Evolutionary conservation across 2,113 vertebrate species (phyloP), one percentile per base, ranked within the genome.

Genomic region (Isichthys henryi): DNA sequence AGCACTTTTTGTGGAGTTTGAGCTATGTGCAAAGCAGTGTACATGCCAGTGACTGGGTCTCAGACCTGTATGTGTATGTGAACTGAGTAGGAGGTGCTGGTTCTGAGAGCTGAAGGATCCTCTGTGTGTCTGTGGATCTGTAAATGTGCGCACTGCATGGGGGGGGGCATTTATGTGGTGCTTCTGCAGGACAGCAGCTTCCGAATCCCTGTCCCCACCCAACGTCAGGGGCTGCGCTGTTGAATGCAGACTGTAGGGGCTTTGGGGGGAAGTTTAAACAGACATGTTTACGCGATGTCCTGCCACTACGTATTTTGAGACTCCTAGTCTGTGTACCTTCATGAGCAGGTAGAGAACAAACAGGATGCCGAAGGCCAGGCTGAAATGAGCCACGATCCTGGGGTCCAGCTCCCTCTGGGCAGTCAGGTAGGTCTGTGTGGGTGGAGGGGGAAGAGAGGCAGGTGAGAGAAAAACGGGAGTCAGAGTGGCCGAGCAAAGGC

Each of bases 261-360:
- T 1, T 19, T 13, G 1, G 48, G 27, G 74, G 9, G 48, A n/a
- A n/a, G 21, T 43, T 46, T 88, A 70, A 39, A 53, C 8, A 50
- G 88, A 80, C 74, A 84, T 62, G 52, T 70, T 77, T 88, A 80
- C 21, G 48, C 77, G 53, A 88, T 53, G 70, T 53, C 23, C 17
- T 52, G 70, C 43, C 48, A 23, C n/a, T 5, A 3, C 5, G 49
- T 27, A 39, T 9, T 89, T 83, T 19, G 66, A 8, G 86, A 83
- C 17, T n/a, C 45, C 1, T 10, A 17, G 11, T 3, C n/a, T 83
- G 45, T 87, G 91, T 93, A 97, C 96, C 95, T 97, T 97, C 83
- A 96, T 92, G 62, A 96, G 23, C 21, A 97, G 94, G 88, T 96
- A 94, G 0, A 92, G 91, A 31, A 94, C 0, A 48, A 96, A 96